phyloP scores from a whole-genome alignment of 2,888 invertebrate species.

The Amphiduros pacificus region DNA sequence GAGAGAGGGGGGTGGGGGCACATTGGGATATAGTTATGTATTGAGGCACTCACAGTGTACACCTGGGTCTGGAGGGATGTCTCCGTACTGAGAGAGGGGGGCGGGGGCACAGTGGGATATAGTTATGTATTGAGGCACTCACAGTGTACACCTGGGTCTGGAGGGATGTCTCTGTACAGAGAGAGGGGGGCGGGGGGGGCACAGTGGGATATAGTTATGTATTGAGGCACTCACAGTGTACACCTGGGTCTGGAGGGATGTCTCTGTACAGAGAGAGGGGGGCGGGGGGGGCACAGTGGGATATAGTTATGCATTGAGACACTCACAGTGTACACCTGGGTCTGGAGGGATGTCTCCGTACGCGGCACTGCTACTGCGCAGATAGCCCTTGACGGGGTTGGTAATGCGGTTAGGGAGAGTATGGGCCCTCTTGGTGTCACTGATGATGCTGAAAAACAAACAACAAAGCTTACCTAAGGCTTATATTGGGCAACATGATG shows the following conservation, averaged over 20 bases:
- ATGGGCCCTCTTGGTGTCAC: conserved; percentile 15
- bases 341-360: conserved; percentile 6
- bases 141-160: conserved; percentile 1
- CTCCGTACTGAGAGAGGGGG: too few relatives aligned
- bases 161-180: conserved; percentile 5
- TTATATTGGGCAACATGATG: too few relatives aligned
- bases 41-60: not conserved
- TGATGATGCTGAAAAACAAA: conserved; percentile 13
- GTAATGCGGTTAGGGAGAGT: conserved; percentile 12
- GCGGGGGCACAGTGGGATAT: not conserved
- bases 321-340: not conserved
- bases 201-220: not conserved
- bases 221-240: not conserved
- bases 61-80: not conserved
- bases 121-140: not conserved
- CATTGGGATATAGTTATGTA: not conserved
- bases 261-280: not conserved
- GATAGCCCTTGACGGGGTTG: not conserved
- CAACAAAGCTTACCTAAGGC: too few relatives aligned
- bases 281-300: not conserved
- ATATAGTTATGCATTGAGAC: not conserved
- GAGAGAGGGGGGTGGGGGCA: too few relatives aligned
- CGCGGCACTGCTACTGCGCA: conserved; percentile 12
- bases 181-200: too few relatives aligned
- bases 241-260: not conserved